Evolutionary conservation across 2,888 invertebrate genomes (phyloP), one percentile per base, ranked within the genome.

Genomic region (Stictocephala bisonia): DNA sequence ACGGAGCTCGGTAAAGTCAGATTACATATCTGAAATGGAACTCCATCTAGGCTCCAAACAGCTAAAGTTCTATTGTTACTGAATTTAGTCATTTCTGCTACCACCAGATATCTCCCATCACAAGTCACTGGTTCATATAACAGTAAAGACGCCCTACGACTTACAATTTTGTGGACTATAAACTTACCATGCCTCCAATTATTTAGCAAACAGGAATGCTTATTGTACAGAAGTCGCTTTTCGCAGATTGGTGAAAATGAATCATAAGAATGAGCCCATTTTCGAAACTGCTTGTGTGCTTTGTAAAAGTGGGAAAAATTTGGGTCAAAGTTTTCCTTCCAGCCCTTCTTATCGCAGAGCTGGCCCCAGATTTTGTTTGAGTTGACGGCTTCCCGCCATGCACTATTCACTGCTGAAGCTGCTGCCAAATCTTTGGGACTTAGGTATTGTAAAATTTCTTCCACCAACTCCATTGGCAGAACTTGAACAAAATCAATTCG

Each of bases 401-500:
- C n/a, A 7, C 26, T 40, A 15, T 27, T 64, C 26, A 64, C 64
- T 13, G 56, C 20, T n/a, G 69, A 35, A 15, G 40, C 51, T 13
- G 56, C 22, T 15, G 26, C 51, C 3, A 50, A 29, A n/a, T 69
- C 40, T 31, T 40, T 24, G 2, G 53, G 51, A 11, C n/a, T 11
- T n/a, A 70, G 26, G 20, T 70, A 56, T 15, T 27, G 24, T 35
- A 70, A 70, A 20, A 70, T 70, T 11, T 40, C 70, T 13, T 70
- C 70, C 13, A 44, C 26, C 1, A 50, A 13, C 41, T 70, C 70
- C 15, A 56, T 18, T 1, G 70, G 70, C 15, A 70, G 41, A 1
- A 70, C 20, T 11, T 40, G 40, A 11, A 56, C 56, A 56, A 70
- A 70, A 41, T 70, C 70, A 31, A 70, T 24, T 44, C 7, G 11